A percentile compares a stretch with the other conserved stretches of the same genome.
Conservation (phyloP, 2,113 vertebrate genomes). For the Chlorodrepanis virens region DNA sequence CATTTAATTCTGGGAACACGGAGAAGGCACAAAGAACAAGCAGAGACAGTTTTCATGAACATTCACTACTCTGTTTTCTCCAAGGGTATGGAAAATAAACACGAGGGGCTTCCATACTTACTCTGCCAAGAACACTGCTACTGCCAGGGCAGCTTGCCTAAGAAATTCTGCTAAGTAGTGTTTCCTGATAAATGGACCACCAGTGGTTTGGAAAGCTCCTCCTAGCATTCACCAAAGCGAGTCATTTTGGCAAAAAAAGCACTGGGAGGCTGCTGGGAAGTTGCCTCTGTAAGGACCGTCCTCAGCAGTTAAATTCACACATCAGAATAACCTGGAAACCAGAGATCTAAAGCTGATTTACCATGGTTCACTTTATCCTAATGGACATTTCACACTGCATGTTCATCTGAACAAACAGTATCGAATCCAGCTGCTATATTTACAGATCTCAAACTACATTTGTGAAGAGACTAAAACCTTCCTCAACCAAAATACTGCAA, state of each 20-base stretch:
- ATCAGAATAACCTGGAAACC: neutral
- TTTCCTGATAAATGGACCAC: neutral
- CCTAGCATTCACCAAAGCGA: neutral
- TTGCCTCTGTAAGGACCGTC: neutral
- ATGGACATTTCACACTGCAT: rapidly evolving
- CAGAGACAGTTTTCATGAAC: conserved; percentile 9
- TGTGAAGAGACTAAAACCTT: neutral
- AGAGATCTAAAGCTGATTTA: neutral
- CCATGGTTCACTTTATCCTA: neutral
- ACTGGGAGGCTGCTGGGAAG: neutral
- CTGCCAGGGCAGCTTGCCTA: neutral
- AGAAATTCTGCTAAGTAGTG: neutral
- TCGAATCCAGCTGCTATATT: neutral
- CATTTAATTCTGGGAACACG: conserved; percentile 73
- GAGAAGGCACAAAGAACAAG: conserved; percentile 37
- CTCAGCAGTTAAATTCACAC: neutral
- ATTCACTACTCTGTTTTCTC: neutral
- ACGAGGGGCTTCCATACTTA: conserved; percentile 66
- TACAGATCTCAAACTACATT: neutral
- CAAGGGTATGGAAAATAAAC: neutral
- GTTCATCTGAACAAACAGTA: neutral
- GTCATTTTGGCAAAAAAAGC: neutral
- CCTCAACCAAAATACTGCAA: neutral
- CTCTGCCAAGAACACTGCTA: conserved; percentile 52
- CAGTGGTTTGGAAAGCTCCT: neutral